Base-by-base conservation (phyloP, 2,888 invertebrate species). In the Lepeophtheirus nordmannii region DNA sequence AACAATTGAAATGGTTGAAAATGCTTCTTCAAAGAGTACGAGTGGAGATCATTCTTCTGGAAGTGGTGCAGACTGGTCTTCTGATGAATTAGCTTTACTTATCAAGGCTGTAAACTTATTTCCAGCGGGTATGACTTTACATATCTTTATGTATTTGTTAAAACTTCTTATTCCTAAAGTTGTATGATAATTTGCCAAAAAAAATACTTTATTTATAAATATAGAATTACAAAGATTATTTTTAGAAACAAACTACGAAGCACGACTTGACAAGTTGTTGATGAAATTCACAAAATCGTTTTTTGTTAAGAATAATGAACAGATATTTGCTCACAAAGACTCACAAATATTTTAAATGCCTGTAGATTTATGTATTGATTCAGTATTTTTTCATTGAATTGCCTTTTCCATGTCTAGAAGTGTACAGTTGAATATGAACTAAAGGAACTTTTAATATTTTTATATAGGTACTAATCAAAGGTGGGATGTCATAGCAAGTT, bases 91-190 rank as follows among this genome's bases (percentile, higher is more conserved):
- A 22, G 89, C 91, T 73, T 78, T 91, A 59, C 80, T 98, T 3
- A 92, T 97, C 65, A 98, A 98, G 77, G 94, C 93, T 22, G 94
- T 97, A 0, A 97, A 97, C 77, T 77, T 97, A 7, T 98, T 96
- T 75, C 98, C 98, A 0, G 94, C 96, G 9, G 98, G 92, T 17
- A 98, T 30, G 60, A 17, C 60, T 12, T 3, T 58, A 7, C 5
- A 58, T 14, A 3, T 58, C 58, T 10, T 22, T n/a, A 57, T 22
- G 10, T 17, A 57, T 11, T 41, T n/a, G n/a, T n/a, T n/a, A n/a
- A n/a, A n/a, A n/a, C n/a, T n/a, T 97, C 0, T n/a, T n/a, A n/a
- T n/a, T n/a, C n/a, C n/a, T n/a, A n/a, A n/a, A n/a, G n/a, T n/a
- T n/a, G n/a, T n/a, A n/a, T n/a, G 10, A 11, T 58, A 11, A 10